A percentile compares a stretch with the other conserved stretches of the same genome.
Evolutionary conservation across 1,140 invertebrate species (phyloP).

Genomic region (Drosophila prosaltans): DNA sequence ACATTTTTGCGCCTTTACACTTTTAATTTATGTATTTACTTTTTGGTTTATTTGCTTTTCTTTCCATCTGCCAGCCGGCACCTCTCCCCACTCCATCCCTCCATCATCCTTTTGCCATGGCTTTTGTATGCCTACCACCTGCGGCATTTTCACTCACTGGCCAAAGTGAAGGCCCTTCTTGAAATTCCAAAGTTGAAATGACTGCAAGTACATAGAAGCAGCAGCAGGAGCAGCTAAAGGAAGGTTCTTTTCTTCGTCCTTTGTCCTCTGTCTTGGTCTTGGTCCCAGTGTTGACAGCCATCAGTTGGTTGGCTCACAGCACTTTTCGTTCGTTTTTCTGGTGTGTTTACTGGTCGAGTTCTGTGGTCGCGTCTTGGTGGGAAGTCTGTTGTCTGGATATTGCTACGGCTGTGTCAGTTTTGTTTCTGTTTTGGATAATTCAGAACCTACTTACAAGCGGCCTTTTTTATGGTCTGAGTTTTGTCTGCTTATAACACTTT

Average conservation of each 20-base stretch:
- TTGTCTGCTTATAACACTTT: conserved; percentile 9
- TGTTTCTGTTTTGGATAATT: conserved; percentile 15
- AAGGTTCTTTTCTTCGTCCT: not conserved
- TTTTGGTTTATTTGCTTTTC: conserved; percentile 53
- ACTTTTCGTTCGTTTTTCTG: conserved; percentile 7
- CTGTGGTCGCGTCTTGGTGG: conserved; percentile 38
- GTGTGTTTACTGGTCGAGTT: conserved; percentile 43
- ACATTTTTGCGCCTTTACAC: conserved; percentile 55
- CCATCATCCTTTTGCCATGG: conserved; percentile 7
- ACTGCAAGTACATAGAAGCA: conserved; percentile 39
- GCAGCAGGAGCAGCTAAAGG: not conserved
- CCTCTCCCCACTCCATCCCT: no score
- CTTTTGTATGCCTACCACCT: conserved; percentile 49
- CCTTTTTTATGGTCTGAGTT: conserved; percentile 28
- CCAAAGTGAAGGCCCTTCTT: conserved; percentile 41
- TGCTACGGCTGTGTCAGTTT: not conserved
- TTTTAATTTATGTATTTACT: conserved; percentile 68
- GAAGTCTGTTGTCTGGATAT: conserved; percentile 2
- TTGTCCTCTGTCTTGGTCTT: not conserved
- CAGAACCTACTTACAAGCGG: conserved; percentile 16
- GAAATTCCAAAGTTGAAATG: conserved; percentile 64
- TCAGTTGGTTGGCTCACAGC: conserved; percentile 22
- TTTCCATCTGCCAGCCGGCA: not conserved
- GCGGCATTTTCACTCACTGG: conserved; percentile 40
- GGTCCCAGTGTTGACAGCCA: conserved; percentile 51